These are phyloP conservation scores for Ambastaia sidthimunki DNA, from an alignment of 2,797 vertebrate genomes.

Conservation along the genomic window DNA sequence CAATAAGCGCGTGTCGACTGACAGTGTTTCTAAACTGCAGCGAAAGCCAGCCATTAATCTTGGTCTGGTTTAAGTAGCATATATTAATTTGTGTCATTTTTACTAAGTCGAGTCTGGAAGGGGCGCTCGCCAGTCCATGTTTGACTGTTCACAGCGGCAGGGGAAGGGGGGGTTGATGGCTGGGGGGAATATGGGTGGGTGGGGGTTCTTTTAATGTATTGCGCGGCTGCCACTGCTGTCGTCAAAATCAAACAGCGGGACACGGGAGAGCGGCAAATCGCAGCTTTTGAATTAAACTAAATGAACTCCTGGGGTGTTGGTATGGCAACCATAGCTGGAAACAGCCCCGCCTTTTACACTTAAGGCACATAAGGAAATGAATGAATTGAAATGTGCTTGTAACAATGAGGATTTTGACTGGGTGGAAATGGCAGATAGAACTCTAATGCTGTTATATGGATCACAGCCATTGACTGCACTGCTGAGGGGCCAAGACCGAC, in stretches of 20 bases:
- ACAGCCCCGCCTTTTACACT: slow-evolving; percentile 66
- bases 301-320: slow-evolving; percentile 94
- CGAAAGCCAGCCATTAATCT: slow-evolving; percentile 99
- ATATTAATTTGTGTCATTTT: slow-evolving; percentile 99
- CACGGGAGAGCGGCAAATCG: slow-evolving; percentile 84
- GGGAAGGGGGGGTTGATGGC: slow-evolving; percentile 50
- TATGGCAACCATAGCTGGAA: slow-evolving; percentile 88
- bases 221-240: slow-evolving; percentile 68
- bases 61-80: slow-evolving; percentile 99
- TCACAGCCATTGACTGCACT: slow-evolving; percentile 34
- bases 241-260: slow-evolving; percentile 74
- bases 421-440: slow-evolving; percentile 25
- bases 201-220: slow-evolving; percentile 70
- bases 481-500: slow-evolving; percentile 35
- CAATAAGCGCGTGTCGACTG: slow-evolving; percentile 92
- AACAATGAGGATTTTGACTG: slow-evolving; percentile 37
- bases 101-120: slow-evolving; percentile 94
- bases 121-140: slow-evolving; percentile 89
- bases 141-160: slow-evolving; percentile 83
- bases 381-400: slow-evolving; percentile 54
- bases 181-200: slow-evolving; percentile 58
- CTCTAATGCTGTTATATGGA: slow-evolving; percentile 47
- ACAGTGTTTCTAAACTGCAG: slow-evolving; percentile 97
- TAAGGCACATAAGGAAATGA: slow-evolving; percentile 43
- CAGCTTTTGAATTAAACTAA: slow-evolving; percentile 93